Conservation (phyloP, 2,797 vertebrate species). For the Thamnophis elegans region DNA sequence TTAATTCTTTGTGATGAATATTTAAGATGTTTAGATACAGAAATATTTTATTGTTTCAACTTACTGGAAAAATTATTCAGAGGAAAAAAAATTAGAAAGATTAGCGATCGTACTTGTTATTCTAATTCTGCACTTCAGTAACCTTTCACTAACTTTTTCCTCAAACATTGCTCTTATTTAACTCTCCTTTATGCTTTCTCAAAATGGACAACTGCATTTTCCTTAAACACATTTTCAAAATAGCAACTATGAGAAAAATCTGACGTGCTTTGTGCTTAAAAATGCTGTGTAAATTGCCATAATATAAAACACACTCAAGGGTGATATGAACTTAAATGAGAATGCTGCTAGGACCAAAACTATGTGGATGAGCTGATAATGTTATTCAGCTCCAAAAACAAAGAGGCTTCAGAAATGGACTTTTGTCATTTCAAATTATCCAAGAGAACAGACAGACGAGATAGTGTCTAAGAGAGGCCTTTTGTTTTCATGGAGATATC, state of each 20-base stretch:
- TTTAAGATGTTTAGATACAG: not conserved
- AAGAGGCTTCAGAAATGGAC: slow-evolving; percentile 61
- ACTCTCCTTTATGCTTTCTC: not conserved
- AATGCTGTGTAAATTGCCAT: not conserved
- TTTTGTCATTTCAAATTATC: slow-evolving; percentile 40
- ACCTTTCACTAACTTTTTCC: not conserved
- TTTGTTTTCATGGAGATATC: slow-evolving; percentile 65
- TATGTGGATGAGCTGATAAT: slow-evolving; percentile 8
- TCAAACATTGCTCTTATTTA: not conserved
- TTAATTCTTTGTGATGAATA: not conserved
- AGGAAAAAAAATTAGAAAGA: not conserved
- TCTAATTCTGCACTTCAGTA: slow-evolving; percentile 9
- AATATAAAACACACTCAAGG: slow-evolving; percentile 23
- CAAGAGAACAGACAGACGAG: slow-evolving; percentile 52
- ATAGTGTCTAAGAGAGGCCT: slow-evolving; percentile 54
- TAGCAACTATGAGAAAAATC: not conserved
- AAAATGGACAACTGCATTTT: not conserved
- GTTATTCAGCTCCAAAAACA: slow-evolving; percentile 60
- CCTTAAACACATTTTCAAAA: not conserved
- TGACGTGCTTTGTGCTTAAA: not conserved
- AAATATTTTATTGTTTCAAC: slow-evolving; percentile 20
- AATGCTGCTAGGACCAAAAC: slow-evolving; percentile 28
- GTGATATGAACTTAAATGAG: not conserved
- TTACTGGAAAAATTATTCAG: not conserved
- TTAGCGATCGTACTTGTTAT: fast-evolving